Conservation (phyloP, 2,797 vertebrate genomes). For the Xenentodon cancila region DNA sequence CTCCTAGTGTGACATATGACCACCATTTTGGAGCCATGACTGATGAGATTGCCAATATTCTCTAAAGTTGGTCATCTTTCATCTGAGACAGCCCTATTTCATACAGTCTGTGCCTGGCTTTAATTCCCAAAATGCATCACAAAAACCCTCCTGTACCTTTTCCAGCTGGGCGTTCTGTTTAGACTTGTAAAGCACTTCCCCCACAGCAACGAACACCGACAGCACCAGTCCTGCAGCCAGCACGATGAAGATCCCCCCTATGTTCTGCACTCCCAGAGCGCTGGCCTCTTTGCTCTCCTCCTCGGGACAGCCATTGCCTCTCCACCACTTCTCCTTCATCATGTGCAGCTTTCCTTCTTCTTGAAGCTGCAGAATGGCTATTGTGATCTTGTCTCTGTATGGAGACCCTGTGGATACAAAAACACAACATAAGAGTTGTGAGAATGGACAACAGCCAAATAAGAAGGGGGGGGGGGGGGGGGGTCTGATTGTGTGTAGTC, state of each 20-base stretch:
- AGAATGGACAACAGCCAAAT: conserved; percentile 23
- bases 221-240: conserved; percentile 96
- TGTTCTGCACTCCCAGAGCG: conserved; percentile 97
- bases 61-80: not conserved
- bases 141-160: conserved; percentile 81
- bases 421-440: conserved; percentile 15
- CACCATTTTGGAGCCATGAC: not conserved
- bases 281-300: conserved; percentile 98
- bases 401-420: conserved; percentile 87
- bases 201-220: conserved; percentile 97
- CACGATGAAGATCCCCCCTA: conserved; percentile 98
- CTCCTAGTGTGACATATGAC: not conserved
- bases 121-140: not conserved
- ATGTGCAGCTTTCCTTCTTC: conserved; percentile 94
- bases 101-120: too few species aligned
- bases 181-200: conserved; percentile 97
- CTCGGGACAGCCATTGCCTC: conserved; percentile 96
- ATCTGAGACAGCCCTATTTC: too few species aligned
- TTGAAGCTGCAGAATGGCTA: conserved; percentile 97
- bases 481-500: conserved; percentile 11
- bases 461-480: too few species aligned
- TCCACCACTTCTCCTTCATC: conserved; percentile 89
- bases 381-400: conserved; percentile 97
- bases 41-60: not conserved
- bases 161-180: conserved; percentile 97